Evolutionary conservation across 2,113 vertebrate genomes (phyloP), one percentile per base, ranked within the genome.

Genomic region (Mionectes macconnelli): DNA sequence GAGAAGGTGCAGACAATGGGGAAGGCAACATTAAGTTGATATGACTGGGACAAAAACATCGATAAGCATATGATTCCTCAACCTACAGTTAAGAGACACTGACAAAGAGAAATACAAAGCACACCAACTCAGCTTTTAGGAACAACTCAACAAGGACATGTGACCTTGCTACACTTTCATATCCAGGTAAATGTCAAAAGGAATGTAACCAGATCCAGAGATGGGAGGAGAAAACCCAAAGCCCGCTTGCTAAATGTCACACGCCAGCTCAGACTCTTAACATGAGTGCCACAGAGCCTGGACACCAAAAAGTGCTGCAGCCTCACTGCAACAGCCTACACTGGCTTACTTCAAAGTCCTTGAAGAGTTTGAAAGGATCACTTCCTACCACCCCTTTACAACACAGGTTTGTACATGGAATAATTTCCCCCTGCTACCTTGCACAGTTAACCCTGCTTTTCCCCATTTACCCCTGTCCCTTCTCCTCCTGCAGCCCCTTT

Each of bases 161-260:
- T 49, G 73, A 89, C 53, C 80, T 76, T 49, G 82, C 66, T 89
- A 45, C 44, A 20, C 78, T 92, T 90, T 73, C 86, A 85, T 42
- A 70, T 72, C 73, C 85, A 92, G 87, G 95, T 94, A 95, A 96
- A 95, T 88, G 85, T 95, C 95, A 91, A 89, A 87, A 92, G 77
- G 86, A 94, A 95, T 3, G 81, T 84, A 97, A 93, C 45, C 52
- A 92, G 89, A 97, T 89, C 96, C 87, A 91, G 91, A 70, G 20
- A 19, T 28, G 91, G 75, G 40, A 94, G 37, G 24, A 91, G 57
- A 89, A 85, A 70, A 69, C 45, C 47, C 11, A 4, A 76, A 88
- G 72, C 80, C 64, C 5, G 5, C 45, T 87, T 44, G 50, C 84
- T 95, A 97, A 91, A 89, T 97, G 97, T 94, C 96, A 94, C 75